Conservation (phyloP, 2,113 vertebrate species). For the Microtus montanus region DNA sequence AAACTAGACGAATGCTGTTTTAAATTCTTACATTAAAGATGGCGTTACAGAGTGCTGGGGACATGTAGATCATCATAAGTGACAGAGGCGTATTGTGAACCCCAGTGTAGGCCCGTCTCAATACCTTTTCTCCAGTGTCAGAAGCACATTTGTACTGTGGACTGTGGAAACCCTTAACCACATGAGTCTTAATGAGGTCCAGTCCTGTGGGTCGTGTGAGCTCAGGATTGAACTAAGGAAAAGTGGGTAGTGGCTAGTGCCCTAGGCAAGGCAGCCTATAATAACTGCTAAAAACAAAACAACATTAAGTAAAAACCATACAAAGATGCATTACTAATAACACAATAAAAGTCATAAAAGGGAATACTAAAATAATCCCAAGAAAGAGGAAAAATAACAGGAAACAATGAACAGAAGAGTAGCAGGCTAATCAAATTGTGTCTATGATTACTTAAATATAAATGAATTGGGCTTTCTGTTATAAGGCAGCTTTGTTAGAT, state of each 20-base stretch:
- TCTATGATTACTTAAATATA: conserved; percentile 16
- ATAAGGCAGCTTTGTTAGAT: background rate
- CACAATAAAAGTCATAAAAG: background rate
- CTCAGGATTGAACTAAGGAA: background rate
- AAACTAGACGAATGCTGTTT: background rate
- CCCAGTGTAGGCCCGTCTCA: too few relatives aligned
- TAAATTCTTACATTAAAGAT: background rate
- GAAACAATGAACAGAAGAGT: background rate
- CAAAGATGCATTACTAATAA: background rate
- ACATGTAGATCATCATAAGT: background rate
- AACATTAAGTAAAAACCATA: background rate
- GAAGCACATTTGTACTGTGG: background rate
- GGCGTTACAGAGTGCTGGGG: background rate
- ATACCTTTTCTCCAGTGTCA: background rate
- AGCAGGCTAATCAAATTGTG: background rate
- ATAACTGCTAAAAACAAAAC: background rate
- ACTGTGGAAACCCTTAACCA: background rate
- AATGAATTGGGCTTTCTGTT: background rate
- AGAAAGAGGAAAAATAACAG: background rate
- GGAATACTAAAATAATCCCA: background rate
- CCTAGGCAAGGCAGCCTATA: background rate
- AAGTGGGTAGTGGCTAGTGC: background rate
- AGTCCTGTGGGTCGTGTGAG: background rate
- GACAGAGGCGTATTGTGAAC: background rate
- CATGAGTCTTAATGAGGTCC: background rate